phyloP scores from a whole-genome alignment of 2,888 invertebrate genomes.

The Rhaphigaster nebulosa region DNA sequence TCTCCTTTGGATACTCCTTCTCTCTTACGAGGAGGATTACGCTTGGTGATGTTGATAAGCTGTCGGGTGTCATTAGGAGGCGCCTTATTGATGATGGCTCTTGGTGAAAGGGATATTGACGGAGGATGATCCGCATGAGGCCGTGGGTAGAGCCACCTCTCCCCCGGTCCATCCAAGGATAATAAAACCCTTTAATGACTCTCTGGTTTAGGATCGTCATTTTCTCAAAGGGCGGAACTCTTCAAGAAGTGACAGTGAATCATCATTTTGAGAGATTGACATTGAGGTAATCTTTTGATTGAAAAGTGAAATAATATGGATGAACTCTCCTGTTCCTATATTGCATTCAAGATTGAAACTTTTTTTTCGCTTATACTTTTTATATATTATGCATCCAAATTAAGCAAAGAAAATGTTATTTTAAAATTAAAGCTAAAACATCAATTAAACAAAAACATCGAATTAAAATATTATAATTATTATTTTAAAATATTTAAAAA shows the following conservation, averaged over 20 bases:
- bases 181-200: slow-evolving; percentile 18
- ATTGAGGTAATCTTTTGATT: neutral
- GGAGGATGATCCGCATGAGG: neutral
- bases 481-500: no score
- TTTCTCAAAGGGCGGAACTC: neutral
- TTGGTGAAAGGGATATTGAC: slow-evolving; percentile 31
- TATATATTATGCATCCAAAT: no score
- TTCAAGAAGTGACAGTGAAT: neutral
- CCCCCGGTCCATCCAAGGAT: neutral
- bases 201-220: neutral
- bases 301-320: neutral
- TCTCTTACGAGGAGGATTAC: neutral
- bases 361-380: no score
- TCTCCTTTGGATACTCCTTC: neutral
- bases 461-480: no score
- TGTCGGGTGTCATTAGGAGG: neutral
- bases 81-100: slow-evolving; percentile 22
- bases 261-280: neutral
- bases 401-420: no score
- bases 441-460: no score
- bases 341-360: no score
- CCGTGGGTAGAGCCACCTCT: neutral
- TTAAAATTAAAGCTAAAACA: no score
- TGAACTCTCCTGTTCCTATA: no score
- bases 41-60: neutral